Percentiles rank a stretch among this genome's conserved stretches.
phyloP scores from a whole-genome alignment of 1,140 invertebrate species.

The Teleogryllus occipitalis region DNA sequence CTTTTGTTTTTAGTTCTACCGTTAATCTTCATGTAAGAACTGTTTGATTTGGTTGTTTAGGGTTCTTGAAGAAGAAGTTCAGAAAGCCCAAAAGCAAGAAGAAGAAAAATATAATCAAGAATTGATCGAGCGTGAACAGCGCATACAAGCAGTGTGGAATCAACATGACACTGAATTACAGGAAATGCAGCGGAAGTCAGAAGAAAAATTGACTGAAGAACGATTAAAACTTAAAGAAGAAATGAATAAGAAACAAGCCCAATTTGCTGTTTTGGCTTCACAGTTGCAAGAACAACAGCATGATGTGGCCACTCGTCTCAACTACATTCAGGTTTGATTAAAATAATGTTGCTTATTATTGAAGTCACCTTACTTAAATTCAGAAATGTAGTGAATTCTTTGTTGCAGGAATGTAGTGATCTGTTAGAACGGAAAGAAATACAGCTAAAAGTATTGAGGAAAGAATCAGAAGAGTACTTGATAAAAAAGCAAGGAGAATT shows the following conservation, averaged over 20 bases:
- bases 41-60: neutral
- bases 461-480: neutral
- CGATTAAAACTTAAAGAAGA: neutral
- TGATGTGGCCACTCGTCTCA: neutral
- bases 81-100: constrained; percentile 2
- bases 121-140: neutral
- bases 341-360: neutral
- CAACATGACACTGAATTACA: neutral
- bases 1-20: neutral
- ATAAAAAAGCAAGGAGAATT: neutral
- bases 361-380: neutral
- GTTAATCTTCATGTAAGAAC: neutral
- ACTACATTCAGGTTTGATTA: neutral
- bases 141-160: neutral
- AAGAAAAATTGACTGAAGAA: neutral
- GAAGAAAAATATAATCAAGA: neutral
- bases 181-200: neutral
- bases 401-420: neutral
- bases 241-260: neutral
- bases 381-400: neutral
- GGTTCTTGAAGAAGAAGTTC: neutral
- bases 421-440: neutral
- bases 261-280: neutral
- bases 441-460: neutral
- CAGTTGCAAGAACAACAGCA: neutral